Percentiles rank a stretch among this genome's conserved stretches.
phyloP scores from a whole-genome alignment of 2,797 vertebrate species.

The Simalia tracyae region DNA sequence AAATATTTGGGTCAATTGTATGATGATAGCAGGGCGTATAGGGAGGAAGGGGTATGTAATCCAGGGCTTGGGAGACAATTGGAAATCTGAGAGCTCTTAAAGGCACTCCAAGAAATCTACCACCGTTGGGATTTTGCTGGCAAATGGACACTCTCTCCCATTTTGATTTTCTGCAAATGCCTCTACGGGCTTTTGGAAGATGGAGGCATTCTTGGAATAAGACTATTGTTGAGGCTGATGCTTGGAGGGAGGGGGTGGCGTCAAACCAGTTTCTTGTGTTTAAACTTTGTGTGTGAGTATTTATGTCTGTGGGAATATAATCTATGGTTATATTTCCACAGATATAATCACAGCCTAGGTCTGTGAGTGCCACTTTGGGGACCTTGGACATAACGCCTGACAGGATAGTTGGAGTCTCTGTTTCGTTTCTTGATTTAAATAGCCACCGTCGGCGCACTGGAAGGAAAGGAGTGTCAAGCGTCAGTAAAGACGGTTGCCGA shows the following conservation, averaged over 20 bases:
- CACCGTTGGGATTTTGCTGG: no score
- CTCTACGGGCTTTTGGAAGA: background rate
- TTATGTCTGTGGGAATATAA: background rate
- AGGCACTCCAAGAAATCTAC: no score
- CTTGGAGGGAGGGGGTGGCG: background rate
- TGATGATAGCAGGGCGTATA: no score
- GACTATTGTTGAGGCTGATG: background rate
- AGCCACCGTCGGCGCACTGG: constrained; percentile 82
- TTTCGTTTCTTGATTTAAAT: constrained; percentile 30
- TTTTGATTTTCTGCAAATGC: background rate
- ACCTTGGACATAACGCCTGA: background rate
- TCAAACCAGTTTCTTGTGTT: background rate
- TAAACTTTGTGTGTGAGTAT: background rate
- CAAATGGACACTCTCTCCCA: no score
- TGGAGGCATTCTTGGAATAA: background rate
- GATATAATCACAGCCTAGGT: background rate
- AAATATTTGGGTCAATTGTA: background rate
- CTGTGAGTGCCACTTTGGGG: background rate
- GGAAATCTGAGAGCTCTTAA: no score
- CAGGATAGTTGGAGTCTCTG: constrained; percentile 1
- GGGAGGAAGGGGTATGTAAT: background rate
- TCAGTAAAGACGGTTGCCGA: constrained; percentile 74
- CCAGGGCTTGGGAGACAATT: no score
- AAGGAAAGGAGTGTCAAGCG: constrained; percentile 82
- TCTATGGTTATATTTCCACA: no score